phyloP scores from a whole-genome alignment of 1,140 invertebrate genomes.

The Lysiphlebus fabarum region DNA sequence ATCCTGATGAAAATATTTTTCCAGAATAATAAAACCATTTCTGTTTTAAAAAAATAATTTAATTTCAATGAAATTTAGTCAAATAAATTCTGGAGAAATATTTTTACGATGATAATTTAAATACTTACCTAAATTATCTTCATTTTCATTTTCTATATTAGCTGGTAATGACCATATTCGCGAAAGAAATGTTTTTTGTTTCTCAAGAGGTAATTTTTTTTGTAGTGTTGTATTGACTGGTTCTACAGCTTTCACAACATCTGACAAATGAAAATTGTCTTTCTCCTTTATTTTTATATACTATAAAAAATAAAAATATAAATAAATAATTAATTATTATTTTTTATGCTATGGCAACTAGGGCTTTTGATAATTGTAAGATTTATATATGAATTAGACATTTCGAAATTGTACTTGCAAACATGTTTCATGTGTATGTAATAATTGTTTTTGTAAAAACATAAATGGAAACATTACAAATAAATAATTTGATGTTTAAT shows the following conservation, averaged over 20 bases:
- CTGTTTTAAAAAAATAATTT: neutral
- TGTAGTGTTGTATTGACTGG: slow-evolving; percentile 69
- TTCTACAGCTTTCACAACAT: slow-evolving; percentile 72
- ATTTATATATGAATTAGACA: no score
- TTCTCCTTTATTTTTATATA: slow-evolving; percentile 67
- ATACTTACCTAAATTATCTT: slow-evolving; percentile 43
- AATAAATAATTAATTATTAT: no score
- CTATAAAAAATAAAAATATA: no score
- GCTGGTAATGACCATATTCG: slow-evolving; percentile 76
- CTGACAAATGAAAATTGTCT: slow-evolving; percentile 70
- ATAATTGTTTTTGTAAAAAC: no score
- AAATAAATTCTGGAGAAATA: neutral
- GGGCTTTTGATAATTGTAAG: no score
- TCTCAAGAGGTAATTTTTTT: slow-evolving; percentile 69
- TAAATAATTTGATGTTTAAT: no score
- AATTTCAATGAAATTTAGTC: neutral
- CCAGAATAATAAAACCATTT: neutral
- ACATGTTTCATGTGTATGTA: no score
- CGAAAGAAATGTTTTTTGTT: slow-evolving; percentile 79
- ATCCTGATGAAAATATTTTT: no score
- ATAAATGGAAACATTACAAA: no score
- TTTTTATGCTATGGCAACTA: no score
- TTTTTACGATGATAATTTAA: slow-evolving; percentile 7
- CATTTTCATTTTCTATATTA: slow-evolving; percentile 70
- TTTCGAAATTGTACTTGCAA: no score